These are phyloP conservation scores for Drosophila equinoxialis DNA, from an alignment of 1,140 invertebrate species.

Conservation along the genomic window DNA sequence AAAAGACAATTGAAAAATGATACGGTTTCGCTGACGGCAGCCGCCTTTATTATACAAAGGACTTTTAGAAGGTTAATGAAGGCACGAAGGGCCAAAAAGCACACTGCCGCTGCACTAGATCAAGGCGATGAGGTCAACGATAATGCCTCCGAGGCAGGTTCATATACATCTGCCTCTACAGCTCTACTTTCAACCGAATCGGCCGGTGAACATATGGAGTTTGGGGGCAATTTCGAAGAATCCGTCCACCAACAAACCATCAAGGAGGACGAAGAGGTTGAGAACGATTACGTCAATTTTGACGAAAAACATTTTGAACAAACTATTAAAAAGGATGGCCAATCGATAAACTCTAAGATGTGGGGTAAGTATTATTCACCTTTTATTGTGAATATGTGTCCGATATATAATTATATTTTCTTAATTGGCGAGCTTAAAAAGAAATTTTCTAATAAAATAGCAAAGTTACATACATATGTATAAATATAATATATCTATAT, in stretches of 20 bases:
- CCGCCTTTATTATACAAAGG: constrained; percentile 71
- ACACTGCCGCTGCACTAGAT: constrained; percentile 32
- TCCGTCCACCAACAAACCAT: constrained; percentile 65
- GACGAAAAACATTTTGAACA: constrained; percentile 31
- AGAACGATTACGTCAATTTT: constrained; percentile 51
- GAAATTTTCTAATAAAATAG: background rate
- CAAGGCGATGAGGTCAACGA: constrained; percentile 64
- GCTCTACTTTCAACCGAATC: constrained; percentile 70
- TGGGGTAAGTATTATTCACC: constrained; percentile 48
- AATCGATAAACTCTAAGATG: constrained; percentile 39
- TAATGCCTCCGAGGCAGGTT: constrained; percentile 65
- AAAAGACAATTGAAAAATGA: constrained; percentile 19
- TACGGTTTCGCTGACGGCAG: constrained; percentile 47
- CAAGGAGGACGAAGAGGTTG: constrained; percentile 67
- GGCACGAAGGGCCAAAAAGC: constrained; percentile 28
- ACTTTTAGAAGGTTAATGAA: constrained; percentile 60
- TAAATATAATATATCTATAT: background rate
- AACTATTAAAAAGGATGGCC: constrained; percentile 32
- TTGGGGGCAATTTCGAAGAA: constrained; percentile 57
- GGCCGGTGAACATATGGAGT: constrained; percentile 44
- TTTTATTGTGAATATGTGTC: background rate
- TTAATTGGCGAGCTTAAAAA: background rate
- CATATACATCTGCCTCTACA: constrained; percentile 74
- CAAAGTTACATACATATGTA: background rate
- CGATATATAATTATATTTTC: too few species aligned